These are phyloP conservation scores for Lathamus discolor DNA, from an alignment of 2,113 vertebrate species.

Conservation along the genomic window DNA sequence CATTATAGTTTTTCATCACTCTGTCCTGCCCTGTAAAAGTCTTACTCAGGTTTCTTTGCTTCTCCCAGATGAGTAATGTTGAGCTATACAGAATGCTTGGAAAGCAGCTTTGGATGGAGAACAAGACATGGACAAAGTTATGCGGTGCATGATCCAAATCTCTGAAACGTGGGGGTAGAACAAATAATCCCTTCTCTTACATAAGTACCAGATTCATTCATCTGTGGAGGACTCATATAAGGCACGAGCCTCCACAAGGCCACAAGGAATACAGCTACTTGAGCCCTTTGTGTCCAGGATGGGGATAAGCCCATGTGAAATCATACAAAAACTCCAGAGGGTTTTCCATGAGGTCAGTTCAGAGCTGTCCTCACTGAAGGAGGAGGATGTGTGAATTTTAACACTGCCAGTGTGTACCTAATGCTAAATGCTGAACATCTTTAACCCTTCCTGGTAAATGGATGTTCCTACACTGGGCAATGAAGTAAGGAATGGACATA, in stretches of 20 bases:
- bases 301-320: background rate
- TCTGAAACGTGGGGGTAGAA: conserved; percentile 26
- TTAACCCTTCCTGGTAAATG: background rate
- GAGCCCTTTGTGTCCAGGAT: background rate
- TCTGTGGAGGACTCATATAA: conserved; percentile 28
- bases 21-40: conserved; percentile 30
- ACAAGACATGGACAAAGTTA: conserved; percentile 21
- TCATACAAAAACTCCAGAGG: background rate
- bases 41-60: conserved; percentile 42
- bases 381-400: background rate
- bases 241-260: background rate
- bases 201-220: conserved; percentile 29
- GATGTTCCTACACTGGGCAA: background rate
- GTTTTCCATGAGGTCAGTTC: background rate
- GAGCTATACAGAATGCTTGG: conserved; percentile 11
- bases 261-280: background rate
- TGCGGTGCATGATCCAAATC: conserved; percentile 10
- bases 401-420: background rate
- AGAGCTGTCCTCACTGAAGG: background rate
- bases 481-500: background rate
- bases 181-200: conserved; percentile 25
- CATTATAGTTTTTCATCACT: conserved; percentile 35
- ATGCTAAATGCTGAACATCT: background rate
- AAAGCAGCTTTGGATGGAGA: conserved; percentile 48
- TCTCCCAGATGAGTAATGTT: conserved; percentile 33